Conservation (phyloP, 2,797 vertebrate species). For the Threskiornis aethiopicus region DNA sequence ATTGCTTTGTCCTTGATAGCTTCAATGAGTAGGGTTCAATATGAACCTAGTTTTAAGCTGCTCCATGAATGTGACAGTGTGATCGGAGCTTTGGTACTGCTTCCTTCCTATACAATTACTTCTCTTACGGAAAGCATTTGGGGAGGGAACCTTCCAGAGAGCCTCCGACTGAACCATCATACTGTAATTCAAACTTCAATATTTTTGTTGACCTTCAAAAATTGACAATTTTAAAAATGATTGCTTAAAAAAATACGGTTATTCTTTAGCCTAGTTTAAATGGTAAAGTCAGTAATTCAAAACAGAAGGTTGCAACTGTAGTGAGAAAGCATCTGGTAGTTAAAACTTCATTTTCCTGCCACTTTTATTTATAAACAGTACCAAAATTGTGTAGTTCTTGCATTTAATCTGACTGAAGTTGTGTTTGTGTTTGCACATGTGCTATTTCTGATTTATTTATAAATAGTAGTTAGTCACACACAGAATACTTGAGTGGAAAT, state of each 20-base stretch:
- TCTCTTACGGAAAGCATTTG: not conserved
- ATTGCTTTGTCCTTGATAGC: not conserved
- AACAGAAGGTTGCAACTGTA: not conserved
- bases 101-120: not conserved
- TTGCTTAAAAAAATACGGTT: fast-evolving
- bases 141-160: not conserved
- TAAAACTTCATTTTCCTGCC: not conserved
- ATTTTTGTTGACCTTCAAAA: not conserved
- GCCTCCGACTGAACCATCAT: not conserved
- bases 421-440: not conserved
- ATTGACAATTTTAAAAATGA: not conserved
- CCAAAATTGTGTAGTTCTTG: not conserved
- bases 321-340: not conserved
- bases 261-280: not conserved
- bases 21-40: not conserved
- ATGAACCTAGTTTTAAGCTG: not conserved
- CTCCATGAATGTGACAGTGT: not conserved
- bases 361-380: not conserved
- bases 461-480: not conserved
- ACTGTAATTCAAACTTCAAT: not conserved
- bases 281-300: not conserved
- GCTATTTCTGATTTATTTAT: not conserved
- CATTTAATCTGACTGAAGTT: not conserved
- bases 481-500: not conserved
- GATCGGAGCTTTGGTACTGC: not conserved